Percentiles rank a stretch among this genome's conserved stretches.
Conservation (phyloP, 2,888 invertebrate genomes). For the Zygogramma bicolorata region DNA sequence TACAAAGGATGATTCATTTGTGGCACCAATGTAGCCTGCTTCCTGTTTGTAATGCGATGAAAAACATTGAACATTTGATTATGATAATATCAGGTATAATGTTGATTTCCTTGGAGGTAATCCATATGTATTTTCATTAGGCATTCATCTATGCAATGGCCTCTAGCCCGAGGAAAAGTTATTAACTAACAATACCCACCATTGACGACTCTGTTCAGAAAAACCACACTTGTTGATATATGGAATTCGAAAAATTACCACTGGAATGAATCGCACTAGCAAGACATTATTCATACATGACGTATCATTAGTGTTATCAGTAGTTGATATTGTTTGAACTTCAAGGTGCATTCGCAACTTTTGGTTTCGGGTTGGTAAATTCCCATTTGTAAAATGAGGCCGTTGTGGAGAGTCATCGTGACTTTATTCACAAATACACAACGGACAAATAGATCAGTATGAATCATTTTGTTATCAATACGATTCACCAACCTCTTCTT, state of each 20-base stretch:
- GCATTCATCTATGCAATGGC: conserved; percentile 22
- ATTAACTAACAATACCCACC: neutral
- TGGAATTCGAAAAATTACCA: neutral
- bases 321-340: neutral
- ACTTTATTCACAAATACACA: too few species aligned
- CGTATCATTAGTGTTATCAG: neutral
- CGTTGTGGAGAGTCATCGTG: neutral
- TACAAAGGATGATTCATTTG: conserved; percentile 1
- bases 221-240: neutral
- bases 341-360: neutral
- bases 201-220: neutral
- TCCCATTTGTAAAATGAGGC: neutral
- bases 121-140: conserved; percentile 21
- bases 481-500: too few species aligned
- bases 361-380: neutral
- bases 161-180: conserved; percentile 4
- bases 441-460: too few species aligned
- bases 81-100: conserved; percentile 20
- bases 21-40: neutral
- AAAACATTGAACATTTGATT: conserved; percentile 18
- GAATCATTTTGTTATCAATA: too few species aligned
- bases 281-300: neutral
- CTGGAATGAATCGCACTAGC: neutral
- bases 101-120: conserved; percentile 10
- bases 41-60: neutral